Conservation (phyloP, 2,888 invertebrate genomes). For the Hydropsyche betteni region DNA sequence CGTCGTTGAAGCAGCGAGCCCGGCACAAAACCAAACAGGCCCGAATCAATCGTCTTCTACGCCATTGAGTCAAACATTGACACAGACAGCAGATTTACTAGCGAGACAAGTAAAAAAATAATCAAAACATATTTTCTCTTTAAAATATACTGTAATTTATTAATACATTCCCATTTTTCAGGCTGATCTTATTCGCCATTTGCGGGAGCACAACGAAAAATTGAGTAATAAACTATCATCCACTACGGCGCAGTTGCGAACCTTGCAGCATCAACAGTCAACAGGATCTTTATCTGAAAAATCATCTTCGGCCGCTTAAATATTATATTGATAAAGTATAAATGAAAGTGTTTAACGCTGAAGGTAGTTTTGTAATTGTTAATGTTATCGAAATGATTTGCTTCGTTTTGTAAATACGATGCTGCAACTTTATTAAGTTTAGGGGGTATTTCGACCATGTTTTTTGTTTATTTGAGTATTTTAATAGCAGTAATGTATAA, state of each 20-base stretch:
- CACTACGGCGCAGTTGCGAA: conserved; percentile 64
- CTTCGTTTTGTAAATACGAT: too few species aligned
- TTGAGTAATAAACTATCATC: conserved; percentile 72
- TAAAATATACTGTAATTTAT: not conserved
- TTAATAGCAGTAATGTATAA: too few species aligned
- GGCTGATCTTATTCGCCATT: conserved; percentile 74
- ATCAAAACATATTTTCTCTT: conserved; percentile 1
- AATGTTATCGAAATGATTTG: too few species aligned
- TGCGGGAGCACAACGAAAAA: conserved; percentile 73
- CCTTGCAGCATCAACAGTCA: conserved; percentile 45
- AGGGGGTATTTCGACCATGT: too few species aligned
- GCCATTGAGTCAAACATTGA: conserved; percentile 49
- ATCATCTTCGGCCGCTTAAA: not conserved
- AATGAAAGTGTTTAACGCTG: too few species aligned
- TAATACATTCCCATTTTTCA: conserved; percentile 52
- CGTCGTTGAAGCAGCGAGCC: conserved; percentile 46
- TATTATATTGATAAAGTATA: too few species aligned
- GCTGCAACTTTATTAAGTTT: too few species aligned
- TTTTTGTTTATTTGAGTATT: too few species aligned
- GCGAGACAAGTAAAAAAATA: conserved; percentile 48
- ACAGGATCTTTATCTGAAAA: not conserved
- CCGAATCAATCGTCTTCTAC: conserved; percentile 24
- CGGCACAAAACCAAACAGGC: not conserved
- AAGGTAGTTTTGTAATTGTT: too few species aligned
- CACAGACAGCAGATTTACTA: conserved; percentile 51